A percentile compares a stretch with the other conserved stretches of the same genome.
phyloP scores from a whole-genome alignment of 1,140 invertebrate genomes.

The Drosophila leontia region DNA sequence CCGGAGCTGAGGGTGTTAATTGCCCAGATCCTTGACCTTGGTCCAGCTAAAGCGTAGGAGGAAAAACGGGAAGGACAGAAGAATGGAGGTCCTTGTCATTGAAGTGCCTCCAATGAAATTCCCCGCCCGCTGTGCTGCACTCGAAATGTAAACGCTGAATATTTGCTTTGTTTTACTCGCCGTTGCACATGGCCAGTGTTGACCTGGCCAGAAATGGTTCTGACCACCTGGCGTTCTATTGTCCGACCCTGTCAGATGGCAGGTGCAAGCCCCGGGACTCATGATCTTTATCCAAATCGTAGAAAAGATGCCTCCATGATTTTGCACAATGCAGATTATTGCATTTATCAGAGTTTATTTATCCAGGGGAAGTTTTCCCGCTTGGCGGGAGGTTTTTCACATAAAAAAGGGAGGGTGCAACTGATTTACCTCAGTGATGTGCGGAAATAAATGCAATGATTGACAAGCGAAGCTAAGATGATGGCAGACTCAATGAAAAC shows the following conservation, averaged over 20 bases:
- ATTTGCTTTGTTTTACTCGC: constrained; percentile 40
- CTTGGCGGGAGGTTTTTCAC: background rate
- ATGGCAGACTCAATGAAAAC: constrained; percentile 9
- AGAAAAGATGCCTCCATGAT: constrained; percentile 50
- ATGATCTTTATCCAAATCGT: constrained; percentile 58
- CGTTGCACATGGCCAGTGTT: constrained; percentile 15
- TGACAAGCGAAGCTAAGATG: constrained; percentile 10
- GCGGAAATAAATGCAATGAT: constrained; percentile 35
- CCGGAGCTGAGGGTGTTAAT: constrained; percentile 51
- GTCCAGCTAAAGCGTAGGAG: constrained; percentile 3
- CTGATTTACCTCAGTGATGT: constrained; percentile 18
- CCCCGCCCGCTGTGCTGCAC: constrained; percentile 45
- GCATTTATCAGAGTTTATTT: constrained; percentile 37
- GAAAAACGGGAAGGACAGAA: constrained; percentile 17
- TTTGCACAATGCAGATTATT: constrained; percentile 66
- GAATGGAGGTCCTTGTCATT: constrained; percentile 64
- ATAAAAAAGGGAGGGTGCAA: constrained; percentile 6
- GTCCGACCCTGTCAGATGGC: constrained; percentile 32
- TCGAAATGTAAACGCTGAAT: constrained; percentile 42
- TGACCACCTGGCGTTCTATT: constrained; percentile 56
- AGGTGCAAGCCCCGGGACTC: constrained; percentile 51
- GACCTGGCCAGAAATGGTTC: constrained; percentile 13
- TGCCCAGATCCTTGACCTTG: constrained; percentile 63
- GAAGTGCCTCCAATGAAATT: constrained; percentile 43
- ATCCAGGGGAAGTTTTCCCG: background rate